Evolutionary conservation across 2,888 invertebrate species (phyloP), one percentile per base, ranked within the genome.

Genomic region (Drosophila formosana): DNA sequence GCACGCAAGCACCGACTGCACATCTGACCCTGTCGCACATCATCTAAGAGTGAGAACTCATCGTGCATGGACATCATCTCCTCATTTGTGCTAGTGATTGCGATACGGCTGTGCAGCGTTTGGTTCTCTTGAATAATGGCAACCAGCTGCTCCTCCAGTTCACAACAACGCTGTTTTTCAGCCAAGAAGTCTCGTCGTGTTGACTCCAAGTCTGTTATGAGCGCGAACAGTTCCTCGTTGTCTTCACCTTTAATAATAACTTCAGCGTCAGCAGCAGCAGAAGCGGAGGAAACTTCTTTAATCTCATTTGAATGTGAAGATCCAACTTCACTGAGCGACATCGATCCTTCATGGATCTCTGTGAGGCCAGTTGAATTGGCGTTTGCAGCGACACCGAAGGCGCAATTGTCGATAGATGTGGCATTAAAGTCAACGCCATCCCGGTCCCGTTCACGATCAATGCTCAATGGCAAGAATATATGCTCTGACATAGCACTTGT

Each of bases 11-110:
- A 97, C 86, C 96, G 94, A 83, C 95, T 95, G 92, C 97, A 97
- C 88, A 97, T 94, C 89, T 96, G 96, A 9, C 96, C 97, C 94
- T 96, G 96, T 96, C 96, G 95, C 80, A 97, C 96, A 96, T 97
- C 97, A 91, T 97, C 97, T 80, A 97, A 94, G 76, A 96, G 95
- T 60, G 95, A 95, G 86, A 97, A 95, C 92, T 97, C 97, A 88
- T 97, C 97, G 81, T 97, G 96, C 82, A 91, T 90, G 52, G 91
- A 92, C 91, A 96, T 96, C 91, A 96, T 95, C 89, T 96, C 96
- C 79, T 96, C 95, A 56, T 96, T 96, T 89, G 94, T 94, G 82
- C 89, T 91, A 6, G 80, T 89, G 84, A 92, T 91, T 68, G 88
- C 91, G 66, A 92, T 78, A 46, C 91, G 92, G 63, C 88, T 86